phyloP scores from a whole-genome alignment of 2,113 vertebrate genomes.

The Vulpes vulpes region DNA sequence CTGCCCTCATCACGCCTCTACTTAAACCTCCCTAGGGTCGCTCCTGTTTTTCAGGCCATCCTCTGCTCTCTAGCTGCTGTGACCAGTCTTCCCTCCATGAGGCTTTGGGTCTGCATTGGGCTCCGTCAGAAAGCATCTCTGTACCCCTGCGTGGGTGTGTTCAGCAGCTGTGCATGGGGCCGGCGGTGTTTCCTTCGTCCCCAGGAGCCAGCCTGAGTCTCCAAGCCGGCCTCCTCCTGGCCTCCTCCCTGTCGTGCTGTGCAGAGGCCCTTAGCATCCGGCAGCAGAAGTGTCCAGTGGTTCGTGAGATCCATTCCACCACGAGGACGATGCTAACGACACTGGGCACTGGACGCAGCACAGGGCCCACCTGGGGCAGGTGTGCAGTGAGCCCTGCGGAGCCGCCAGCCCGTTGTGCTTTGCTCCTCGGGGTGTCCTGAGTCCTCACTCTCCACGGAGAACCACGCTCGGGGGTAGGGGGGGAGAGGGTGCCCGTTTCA shows the following conservation, averaged over 20 bases:
- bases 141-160: not conserved
- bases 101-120: not conserved
- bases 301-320: accelerated
- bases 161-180: not conserved
- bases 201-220: not conserved
- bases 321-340: not conserved
- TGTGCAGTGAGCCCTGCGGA: not conserved
- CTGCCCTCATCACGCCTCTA: too few species aligned
- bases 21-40: not conserved
- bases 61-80: not conserved
- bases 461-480: not conserved
- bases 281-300: not conserved
- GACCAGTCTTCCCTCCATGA: not conserved
- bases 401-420: not conserved
- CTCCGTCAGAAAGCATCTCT: not conserved
- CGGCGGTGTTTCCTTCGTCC: accelerated
- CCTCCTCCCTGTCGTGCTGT: not conserved
- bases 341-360: not conserved
- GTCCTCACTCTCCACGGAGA: not conserved
- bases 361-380: not conserved
- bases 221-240: not conserved
- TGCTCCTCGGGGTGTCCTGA: not conserved
- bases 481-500: not conserved
- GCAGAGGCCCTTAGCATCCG: not conserved
- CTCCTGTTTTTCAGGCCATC: not conserved